A percentile compares a stretch with the other conserved stretches of the same genome.
phyloP scores from a whole-genome alignment of 2,888 invertebrate genomes.

The Allolobophora icterica region DNA sequence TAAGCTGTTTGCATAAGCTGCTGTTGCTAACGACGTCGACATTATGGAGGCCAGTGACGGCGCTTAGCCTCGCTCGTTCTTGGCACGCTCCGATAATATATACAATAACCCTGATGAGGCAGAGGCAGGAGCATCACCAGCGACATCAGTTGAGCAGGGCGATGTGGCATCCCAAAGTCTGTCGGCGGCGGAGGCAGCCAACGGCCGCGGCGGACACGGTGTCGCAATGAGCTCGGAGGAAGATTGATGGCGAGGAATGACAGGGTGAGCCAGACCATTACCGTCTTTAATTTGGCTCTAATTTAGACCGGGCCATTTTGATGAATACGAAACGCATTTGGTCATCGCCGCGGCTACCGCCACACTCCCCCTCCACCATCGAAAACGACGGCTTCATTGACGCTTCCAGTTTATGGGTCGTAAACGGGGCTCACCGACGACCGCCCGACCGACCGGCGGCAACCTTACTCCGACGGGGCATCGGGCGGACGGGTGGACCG shows the following conservation, averaged over 20 bases:
- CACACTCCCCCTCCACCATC: background rate
- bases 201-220: background rate
- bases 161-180: background rate
- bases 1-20: background rate
- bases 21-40: background rate
- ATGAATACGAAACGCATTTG: conserved; percentile 29
- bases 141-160: background rate
- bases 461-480: background rate
- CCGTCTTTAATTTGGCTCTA: conserved; percentile 34
- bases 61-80: background rate
- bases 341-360: background rate
- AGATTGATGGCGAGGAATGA: conserved; percentile 22
- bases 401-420: conserved; percentile 23
- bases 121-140: background rate
- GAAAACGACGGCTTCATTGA: conserved; percentile 18
- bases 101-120: background rate
- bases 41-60: background rate
- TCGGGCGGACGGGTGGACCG: background rate
- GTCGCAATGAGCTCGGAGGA: conserved; percentile 13
- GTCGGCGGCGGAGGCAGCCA: background rate
- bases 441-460: background rate
- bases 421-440: background rate
- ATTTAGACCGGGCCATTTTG: conserved; percentile 29
- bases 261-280: conserved; percentile 29
- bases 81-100: conserved; percentile 5